These are phyloP conservation scores for Boulengeromyrus knoepffleri DNA, from an alignment of 2,113 vertebrate species.

Conservation along the genomic window DNA sequence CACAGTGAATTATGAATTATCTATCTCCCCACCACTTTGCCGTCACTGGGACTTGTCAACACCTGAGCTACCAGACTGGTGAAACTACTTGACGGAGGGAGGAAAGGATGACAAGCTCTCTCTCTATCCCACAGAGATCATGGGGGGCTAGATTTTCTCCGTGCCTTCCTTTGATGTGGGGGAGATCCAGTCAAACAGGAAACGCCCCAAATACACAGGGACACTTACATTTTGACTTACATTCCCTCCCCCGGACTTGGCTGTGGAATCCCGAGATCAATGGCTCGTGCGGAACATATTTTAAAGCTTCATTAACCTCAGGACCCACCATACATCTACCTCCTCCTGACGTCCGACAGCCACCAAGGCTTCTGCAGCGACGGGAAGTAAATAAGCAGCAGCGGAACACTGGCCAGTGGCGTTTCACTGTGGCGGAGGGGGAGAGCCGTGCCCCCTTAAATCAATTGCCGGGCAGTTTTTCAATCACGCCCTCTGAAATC, in stretches of 20 bases:
- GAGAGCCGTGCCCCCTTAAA: background rate
- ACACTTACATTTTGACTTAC: background rate
- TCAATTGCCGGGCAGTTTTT: background rate
- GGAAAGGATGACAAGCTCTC: slow-evolving; percentile 19
- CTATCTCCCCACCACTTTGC: background rate
- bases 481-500: background rate
- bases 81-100: background rate
- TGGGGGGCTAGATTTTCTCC: background rate
- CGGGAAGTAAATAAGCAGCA: background rate
- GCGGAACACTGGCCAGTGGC: background rate
- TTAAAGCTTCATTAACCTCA: slow-evolving; percentile 1
- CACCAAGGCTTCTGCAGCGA: background rate
- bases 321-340: background rate
- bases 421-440: background rate
- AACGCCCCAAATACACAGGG: background rate
- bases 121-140: background rate
- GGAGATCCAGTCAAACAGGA: background rate
- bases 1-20: background rate
- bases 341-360: background rate
- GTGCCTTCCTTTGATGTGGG: background rate
- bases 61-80: slow-evolving; percentile 20
- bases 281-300: background rate
- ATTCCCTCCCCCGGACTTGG: background rate
- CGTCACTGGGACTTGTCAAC: slow-evolving; percentile 15
- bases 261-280: background rate